Evolutionary conservation across 2,113 vertebrate genomes (phyloP).

Genomic region (Balaeniceps rex): DNA sequence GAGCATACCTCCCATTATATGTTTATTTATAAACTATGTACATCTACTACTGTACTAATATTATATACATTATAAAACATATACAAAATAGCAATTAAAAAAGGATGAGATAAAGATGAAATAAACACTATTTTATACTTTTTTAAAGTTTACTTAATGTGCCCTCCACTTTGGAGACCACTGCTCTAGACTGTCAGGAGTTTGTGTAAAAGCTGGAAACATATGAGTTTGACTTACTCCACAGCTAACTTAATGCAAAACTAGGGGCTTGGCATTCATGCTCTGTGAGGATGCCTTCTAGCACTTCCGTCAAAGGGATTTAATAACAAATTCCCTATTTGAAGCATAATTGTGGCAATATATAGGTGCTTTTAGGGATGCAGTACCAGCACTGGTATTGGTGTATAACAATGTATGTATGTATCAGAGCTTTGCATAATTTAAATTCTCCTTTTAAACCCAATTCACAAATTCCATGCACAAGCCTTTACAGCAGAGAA

Average conservation of each 20-base stretch:
- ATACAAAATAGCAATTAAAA: not conserved
- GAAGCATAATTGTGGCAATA: not conserved
- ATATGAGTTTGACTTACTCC: not conserved
- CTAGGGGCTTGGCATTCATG: not conserved
- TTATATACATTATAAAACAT: not conserved
- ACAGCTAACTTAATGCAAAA: not conserved
- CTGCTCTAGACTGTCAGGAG: not conserved
- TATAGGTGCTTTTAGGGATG: not conserved
- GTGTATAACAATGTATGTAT: not conserved
- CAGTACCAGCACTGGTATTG: not conserved
- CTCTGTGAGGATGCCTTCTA: not conserved
- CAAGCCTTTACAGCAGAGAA: not conserved
- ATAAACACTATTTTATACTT: not conserved
- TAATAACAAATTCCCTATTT: not conserved
- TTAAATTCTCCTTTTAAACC: not conserved
- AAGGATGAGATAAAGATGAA: not conserved
- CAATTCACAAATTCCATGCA: not conserved
- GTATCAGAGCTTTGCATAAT: not conserved
- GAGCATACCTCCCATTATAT: not conserved
- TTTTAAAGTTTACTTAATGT: not conserved
- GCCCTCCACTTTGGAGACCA: not conserved
- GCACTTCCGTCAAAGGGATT: not conserved
- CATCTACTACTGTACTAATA: not conserved
- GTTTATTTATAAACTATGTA: not conserved
- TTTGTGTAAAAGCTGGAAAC: not conserved